Evolutionary conservation across 2,797 vertebrate genomes (phyloP).

Genomic region (Sparus aurata): DNA sequence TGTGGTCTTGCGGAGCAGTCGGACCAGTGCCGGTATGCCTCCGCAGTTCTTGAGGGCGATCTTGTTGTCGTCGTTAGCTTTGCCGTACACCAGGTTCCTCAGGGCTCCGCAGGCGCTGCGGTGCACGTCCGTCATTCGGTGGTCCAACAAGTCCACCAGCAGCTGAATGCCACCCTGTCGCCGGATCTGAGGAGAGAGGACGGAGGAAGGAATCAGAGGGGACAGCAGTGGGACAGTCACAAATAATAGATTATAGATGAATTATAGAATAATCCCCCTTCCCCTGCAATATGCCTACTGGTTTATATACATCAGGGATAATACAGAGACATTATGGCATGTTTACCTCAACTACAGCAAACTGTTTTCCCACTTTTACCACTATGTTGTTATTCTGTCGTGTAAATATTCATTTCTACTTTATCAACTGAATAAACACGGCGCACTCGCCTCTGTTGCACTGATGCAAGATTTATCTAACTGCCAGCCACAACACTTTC

Average conservation of each 20-base stretch:
- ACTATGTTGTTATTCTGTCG: too few species aligned
- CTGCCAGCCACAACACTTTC: slow-evolving; percentile 27
- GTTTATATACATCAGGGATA: background rate
- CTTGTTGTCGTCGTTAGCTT: slow-evolving; percentile 99
- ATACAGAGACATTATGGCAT: background rate
- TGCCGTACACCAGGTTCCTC: slow-evolving; percentile 96
- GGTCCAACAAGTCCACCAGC: slow-evolving; percentile 96
- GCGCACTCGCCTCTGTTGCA: background rate
- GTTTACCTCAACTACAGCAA: background rate
- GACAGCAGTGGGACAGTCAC: too few species aligned
- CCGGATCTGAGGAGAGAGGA: slow-evolving; percentile 88
- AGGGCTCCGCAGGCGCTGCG: slow-evolving; percentile 97
- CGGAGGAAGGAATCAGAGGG: background rate
- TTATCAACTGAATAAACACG: slow-evolving; percentile 5
- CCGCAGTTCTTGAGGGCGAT: slow-evolving; percentile 98
- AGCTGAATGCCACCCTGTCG: slow-evolving; percentile 98
- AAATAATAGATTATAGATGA: background rate
- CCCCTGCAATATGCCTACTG: too few species aligned
- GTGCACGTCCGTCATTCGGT: slow-evolving; percentile 98
- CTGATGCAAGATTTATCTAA: slow-evolving; percentile 35
- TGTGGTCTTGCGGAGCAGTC: slow-evolving; percentile 95
- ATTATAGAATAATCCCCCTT: too few species aligned
- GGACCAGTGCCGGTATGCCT: slow-evolving; percentile 96
- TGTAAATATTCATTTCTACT: background rate
- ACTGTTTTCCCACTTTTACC: background rate